Evolutionary conservation across 2,888 invertebrate species (phyloP), one percentile per base, ranked within the genome.

Genomic region (Seladonia tumulorum): DNA sequence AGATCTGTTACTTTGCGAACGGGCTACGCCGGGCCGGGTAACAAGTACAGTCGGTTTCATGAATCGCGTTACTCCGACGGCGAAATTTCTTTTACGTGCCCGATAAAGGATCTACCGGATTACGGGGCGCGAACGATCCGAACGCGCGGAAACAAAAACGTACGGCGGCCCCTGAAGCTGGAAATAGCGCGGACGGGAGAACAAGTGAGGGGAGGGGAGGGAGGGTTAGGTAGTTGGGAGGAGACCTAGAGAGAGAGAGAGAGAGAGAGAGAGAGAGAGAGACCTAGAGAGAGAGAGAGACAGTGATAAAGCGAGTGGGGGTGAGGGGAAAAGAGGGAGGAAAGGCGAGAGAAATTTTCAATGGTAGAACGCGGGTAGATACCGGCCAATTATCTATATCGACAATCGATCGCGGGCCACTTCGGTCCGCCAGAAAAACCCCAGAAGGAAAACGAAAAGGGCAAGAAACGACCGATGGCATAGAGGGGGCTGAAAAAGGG

Each of bases 381-480:
- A 82, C 83, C 72, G 49, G 7, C 82, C 82, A 87, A 86, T 87
- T 87, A 87, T 87, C 87, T 76, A 76, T 86, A 87, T 87, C 76
- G 87, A 70, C 74, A 75, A 87, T 87, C 87, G 87, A 87, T 87
- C 60, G 57, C 29, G 79, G 76, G 71, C 49, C 82, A 79, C 86
- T 77, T 75, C 47, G 76, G 75, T 42, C 76, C 68, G n/a, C 53
- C 66, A 45, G 86, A 63, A 76, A 79, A 78, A 47, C 76, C 63
- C 49, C 8, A 47, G 68, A 29, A 76, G 39, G 29, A 53, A 74
- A 74, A 14, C 45, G 68, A 53, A 60, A 57, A 68, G 78, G 39
- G 73, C 75, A 79, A 76, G 72, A 57, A 66, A 81, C 14, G n/a
- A 35, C 25, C 66, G 47, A 57, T 39, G 81, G 60, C 53, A 53